Base-by-base conservation (phyloP, 2,113 vertebrate species). In the Uria lomvia region DNA sequence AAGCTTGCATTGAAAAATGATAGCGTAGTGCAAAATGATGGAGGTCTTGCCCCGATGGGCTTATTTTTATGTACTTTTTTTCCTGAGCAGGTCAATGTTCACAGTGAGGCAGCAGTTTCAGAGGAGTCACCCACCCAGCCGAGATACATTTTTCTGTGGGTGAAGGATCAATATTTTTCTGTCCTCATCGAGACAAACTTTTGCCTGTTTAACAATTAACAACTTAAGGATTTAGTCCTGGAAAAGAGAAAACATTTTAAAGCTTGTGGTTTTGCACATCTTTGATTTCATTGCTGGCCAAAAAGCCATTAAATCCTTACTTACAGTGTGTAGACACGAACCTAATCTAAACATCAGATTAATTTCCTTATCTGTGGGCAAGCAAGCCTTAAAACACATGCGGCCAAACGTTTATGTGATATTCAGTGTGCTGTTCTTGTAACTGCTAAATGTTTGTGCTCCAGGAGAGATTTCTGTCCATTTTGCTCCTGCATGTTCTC, bases 281-380 rank as follows among this genome's bases (percentile, higher is more conserved):
- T 85, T 87, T 52, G 43, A 60, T 90, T 91, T 92, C 1, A 56
- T 86, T 94, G 94, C 70, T 87, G 70, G 12, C 49, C 59, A 38
- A 62, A 79, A 94, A 79, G 27, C 16, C 55, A 72, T 84, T 84
- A 85, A 85, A 72, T 75, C 84, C 17, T 0, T 62, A 68, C 58
- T 96, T 84, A 73, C 5, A 68, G 77, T 96, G 89, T 63, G 80
- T 82, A 90, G 92, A 79, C 97, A 97, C 1, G 52, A 71, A 95
- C 32, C 94, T 94, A 81, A 90, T 76, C 43, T 85, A 84, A 38
- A 62, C 38, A 56, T 66, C 91, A 92, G 92, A 94, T 90, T 94
- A 96, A 95, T 93, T 73, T 87, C 32, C 76, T 96, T 91, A 86
- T 92, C 88, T 15, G 19, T 76, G 36, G 75, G 66, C 60, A 92